Percentiles rank a stretch among this genome's conserved stretches.
phyloP scores from a whole-genome alignment of 1,140 invertebrate genomes.

The Bombus sibiricus region DNA sequence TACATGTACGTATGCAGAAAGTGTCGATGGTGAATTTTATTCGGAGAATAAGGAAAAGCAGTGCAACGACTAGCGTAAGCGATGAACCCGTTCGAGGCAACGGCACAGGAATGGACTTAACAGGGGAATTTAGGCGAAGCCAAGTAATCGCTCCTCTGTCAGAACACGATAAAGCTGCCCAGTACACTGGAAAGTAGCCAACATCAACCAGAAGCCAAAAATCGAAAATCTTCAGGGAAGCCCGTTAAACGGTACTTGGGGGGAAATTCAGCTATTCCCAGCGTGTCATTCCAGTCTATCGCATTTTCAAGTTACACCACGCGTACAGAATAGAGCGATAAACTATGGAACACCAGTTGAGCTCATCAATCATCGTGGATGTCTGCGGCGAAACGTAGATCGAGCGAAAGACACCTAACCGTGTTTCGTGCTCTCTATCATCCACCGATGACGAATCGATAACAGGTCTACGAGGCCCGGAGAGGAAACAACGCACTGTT shows the following conservation, averaged over 20 bases:
- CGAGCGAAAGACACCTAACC: slow-evolving; percentile 27
- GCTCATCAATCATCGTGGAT: slow-evolving; percentile 28
- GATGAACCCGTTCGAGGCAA: too few relatives aligned
- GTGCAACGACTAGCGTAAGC: too few relatives aligned
- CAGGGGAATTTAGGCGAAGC: background rate
- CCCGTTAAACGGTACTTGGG: background rate
- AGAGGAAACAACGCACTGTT: background rate
- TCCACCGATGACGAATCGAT: slow-evolving; percentile 22
- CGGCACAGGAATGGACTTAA: background rate
- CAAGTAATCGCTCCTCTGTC: background rate
- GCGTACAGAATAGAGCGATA: slow-evolving; percentile 17
- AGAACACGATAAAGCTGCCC: background rate
- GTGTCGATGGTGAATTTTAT: too few relatives aligned
- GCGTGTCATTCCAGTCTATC: background rate
- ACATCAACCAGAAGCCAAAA: background rate
- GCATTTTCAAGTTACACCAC: too few relatives aligned
- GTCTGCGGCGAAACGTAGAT: background rate
- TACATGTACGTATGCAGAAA: too few relatives aligned
- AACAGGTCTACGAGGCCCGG: background rate
- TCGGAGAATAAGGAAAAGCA: too few relatives aligned
- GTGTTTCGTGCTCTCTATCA: slow-evolving; percentile 33
- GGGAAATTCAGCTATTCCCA: background rate
- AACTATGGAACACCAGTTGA: slow-evolving; percentile 27
- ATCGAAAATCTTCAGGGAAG: background rate
- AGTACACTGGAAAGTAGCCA: background rate